Evolutionary conservation across 2,797 vertebrate genomes (phyloP).

Genomic region (Malacoraja senta): DNA sequence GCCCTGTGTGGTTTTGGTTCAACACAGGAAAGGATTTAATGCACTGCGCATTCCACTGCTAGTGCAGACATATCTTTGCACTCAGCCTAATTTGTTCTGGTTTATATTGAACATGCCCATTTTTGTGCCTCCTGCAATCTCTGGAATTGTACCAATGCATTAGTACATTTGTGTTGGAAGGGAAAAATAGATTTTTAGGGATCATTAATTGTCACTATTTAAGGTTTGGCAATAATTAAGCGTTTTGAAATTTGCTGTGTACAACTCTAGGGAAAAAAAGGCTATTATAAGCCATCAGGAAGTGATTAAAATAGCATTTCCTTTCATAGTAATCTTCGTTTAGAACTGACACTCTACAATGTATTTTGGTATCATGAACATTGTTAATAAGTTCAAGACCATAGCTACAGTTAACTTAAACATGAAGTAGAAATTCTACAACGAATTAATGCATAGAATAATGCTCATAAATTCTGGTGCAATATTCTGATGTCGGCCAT

Average conservation of each 20-base stretch:
- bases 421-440: not conserved
- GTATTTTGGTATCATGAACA: not conserved
- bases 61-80: not conserved
- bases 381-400: not conserved
- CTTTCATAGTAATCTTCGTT: not conserved
- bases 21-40: not conserved
- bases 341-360: not conserved
- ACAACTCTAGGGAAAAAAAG: not conserved
- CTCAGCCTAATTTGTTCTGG: not conserved
- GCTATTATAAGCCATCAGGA: not conserved
- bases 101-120: not conserved
- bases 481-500: not conserved
- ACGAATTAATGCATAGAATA: not conserved
- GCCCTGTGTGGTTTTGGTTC: not conserved
- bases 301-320: slow-evolving; percentile 9
- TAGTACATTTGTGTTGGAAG: no score
- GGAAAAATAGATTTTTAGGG: not conserved
- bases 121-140: not conserved
- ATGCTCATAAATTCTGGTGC: not conserved
- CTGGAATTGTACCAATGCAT: not conserved
- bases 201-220: not conserved
- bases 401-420: no score
- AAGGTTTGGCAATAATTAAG: not conserved
- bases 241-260: not conserved
- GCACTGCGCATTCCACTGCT: not conserved